Evolutionary conservation across 2,888 invertebrate genomes (phyloP).

Genomic region (Unio pictorum): DNA sequence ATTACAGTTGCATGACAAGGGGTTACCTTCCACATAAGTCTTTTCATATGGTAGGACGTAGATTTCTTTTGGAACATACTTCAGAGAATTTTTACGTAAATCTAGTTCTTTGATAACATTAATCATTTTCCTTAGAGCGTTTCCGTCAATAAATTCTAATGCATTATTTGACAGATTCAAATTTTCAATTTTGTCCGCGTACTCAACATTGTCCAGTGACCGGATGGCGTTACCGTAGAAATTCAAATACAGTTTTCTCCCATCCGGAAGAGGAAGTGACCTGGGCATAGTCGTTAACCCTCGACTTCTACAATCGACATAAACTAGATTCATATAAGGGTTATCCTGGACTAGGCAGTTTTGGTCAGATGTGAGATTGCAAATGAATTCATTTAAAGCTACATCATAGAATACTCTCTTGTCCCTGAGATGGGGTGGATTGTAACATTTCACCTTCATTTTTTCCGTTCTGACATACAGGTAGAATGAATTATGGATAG

Average conservation of each 20-base stretch:
- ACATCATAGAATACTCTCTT: conserved; percentile 23
- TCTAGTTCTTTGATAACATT: conserved; percentile 22
- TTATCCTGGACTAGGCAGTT: conserved; percentile 33
- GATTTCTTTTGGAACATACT: conserved; percentile 25
- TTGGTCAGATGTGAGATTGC: conserved; percentile 17
- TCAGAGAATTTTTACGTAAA: conserved; percentile 6
- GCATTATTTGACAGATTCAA: conserved; percentile 23
- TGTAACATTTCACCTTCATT: conserved; percentile 20
- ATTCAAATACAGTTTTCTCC: conserved; percentile 22
- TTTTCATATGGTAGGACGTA: conserved; percentile 19
- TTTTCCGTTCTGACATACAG: conserved; percentile 15
- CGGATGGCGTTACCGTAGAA: conserved; percentile 28
- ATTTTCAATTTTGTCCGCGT: conserved; percentile 9
- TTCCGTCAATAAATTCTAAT: conserved; percentile 13
- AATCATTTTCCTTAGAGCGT: conserved; percentile 11
- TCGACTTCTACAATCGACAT: conserved; percentile 23
- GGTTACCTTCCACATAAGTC: conserved; percentile 16
- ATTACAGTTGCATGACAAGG: conserved; percentile 24
- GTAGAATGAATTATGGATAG: conserved; percentile 24
- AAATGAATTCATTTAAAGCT: conserved; percentile 21
- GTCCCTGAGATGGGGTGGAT: conserved; percentile 25
- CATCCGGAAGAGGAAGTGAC: conserved; percentile 10
- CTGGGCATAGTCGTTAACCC: conserved; percentile 22
- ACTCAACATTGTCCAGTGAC: conserved; percentile 14
- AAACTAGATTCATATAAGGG: conserved; percentile 20